Evolutionary conservation across 2,888 invertebrate species (phyloP).

Genomic region (Ichneumon xanthorius): DNA sequence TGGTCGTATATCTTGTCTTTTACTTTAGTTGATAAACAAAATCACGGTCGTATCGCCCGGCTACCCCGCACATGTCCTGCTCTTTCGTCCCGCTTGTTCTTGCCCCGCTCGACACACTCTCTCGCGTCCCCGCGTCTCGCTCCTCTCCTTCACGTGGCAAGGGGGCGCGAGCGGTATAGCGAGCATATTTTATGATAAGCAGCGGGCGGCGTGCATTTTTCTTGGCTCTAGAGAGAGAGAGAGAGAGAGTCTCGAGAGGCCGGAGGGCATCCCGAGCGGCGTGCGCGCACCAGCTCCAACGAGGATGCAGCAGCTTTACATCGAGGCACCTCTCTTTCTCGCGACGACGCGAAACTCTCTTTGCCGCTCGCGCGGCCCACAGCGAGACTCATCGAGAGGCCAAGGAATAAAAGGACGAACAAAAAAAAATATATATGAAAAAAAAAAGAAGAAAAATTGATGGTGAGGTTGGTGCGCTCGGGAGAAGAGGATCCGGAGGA

Average conservation of each 20-base stretch:
- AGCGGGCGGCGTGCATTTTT: slow-evolving; percentile 77
- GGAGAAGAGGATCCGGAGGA: slow-evolving; percentile 22
- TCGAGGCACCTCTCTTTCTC: slow-evolving; percentile 61
- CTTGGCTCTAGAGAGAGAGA: slow-evolving; percentile 45
- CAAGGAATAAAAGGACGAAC: slow-evolving; percentile 71
- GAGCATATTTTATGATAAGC: slow-evolving; percentile 84
- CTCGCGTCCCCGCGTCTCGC: slow-evolving; percentile 13
- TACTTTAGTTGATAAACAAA: too few species aligned
- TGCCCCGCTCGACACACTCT: slow-evolving; percentile 1
- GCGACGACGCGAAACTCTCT: slow-evolving; percentile 54
- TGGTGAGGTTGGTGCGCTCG: slow-evolving; percentile 11
- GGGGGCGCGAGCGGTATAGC: slow-evolving; percentile 68
- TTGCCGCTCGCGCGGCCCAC: slow-evolving; percentile 21
- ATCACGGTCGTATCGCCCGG: too few species aligned
- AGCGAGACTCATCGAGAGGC: slow-evolving; percentile 48
- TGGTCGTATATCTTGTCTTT: too few species aligned
- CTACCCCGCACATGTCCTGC: slow-evolving; percentile 35
- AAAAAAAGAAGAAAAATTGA: slow-evolving; percentile 1
- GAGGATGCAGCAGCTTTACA: slow-evolving; percentile 22
- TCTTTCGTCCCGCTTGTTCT: slow-evolving; percentile 55
- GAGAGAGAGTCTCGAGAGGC: slow-evolving; percentile 42
- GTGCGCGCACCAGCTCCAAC: slow-evolving; percentile 58
- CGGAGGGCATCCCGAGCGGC: slow-evolving; percentile 60
- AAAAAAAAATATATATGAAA: slow-evolving; percentile 21
- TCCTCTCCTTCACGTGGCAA: slow-evolving; percentile 42